Base-by-base conservation (phyloP, 2,113 vertebrate species). In the Etheostoma cragini region DNA sequence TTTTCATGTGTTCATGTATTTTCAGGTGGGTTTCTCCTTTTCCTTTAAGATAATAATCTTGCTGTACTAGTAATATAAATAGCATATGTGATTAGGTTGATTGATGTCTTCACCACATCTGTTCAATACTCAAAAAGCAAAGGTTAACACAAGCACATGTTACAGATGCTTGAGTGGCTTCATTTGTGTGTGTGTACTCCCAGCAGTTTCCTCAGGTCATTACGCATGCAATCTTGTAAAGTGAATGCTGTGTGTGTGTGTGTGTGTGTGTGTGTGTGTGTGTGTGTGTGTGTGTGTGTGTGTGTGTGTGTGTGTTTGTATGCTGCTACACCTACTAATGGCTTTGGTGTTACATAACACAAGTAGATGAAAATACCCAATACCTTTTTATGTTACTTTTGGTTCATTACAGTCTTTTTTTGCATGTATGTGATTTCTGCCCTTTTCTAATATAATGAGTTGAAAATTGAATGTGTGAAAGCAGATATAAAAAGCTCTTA, bases 111-210 rank as follows among this genome's bases (percentile, higher is more conserved):
- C 77, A 5, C 65, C 69, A 19, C 72, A 71, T 82, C 75, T 68
- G 84, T 85, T 85, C 72, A 82, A 83, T 81, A 78, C 77, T 85
- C 74, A 80, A 57, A 83, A 87, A 72, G 58, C 67, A 80, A 85
- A 90, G 79, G 79, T 89, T 88, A 82, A 83, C 35, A 76, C 38
- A 70, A 49, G 69, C 58, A 70, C 78, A 83, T 82, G 78, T 84
- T 87, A 83, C 58, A 71, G 80, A 87, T 87, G 85, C 80, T 85
- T 83, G 78, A 89, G 82, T 63, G 86, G 72, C 64, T 91, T 81
- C 42, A 60, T 72, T 81, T 45, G 45, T 85, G 47, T 85, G 72
- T 83, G 72, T 4, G 10, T 80, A 86, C 85, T 83, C 82, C 86
- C 82, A 54, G 73, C 26, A 58, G 79, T 73, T 72, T 87, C 64